Evolutionary conservation across 2,888 invertebrate species (phyloP).

Genomic region (Orthonychiurus folsomi): DNA sequence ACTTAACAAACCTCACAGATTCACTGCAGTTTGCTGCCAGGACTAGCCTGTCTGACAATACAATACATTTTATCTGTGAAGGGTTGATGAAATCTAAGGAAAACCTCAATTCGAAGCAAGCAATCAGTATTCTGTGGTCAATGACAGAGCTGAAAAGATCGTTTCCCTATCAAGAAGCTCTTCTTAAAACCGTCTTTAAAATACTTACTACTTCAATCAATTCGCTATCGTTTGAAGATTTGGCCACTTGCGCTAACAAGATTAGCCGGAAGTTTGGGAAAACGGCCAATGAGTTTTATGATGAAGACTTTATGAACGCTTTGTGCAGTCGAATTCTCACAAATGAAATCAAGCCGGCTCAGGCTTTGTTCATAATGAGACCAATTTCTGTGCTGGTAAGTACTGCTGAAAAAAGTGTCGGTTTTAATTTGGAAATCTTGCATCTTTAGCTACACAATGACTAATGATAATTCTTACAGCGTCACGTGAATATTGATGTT

Average conservation of each 20-base stretch:
- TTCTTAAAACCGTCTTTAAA: constrained; percentile 18
- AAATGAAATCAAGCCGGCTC: constrained; percentile 4
- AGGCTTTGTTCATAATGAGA: constrained; percentile 46
- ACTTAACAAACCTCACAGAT: constrained; percentile 49
- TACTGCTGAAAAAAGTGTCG: constrained; percentile 1
- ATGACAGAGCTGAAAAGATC: constrained; percentile 49
- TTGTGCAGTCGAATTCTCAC: constrained; percentile 44
- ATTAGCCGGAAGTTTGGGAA: constrained; percentile 44
- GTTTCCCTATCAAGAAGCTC: constrained; percentile 11
- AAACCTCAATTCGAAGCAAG: constrained; percentile 45
- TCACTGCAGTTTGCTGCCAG: constrained; percentile 51
- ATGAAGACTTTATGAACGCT: constrained; percentile 54
- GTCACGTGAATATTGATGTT: constrained; percentile 52
- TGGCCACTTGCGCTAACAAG: constrained; percentile 48
- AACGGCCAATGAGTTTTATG: constrained; percentile 47
- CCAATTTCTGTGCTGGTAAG: constrained; percentile 50
- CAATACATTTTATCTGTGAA: constrained; percentile 51
- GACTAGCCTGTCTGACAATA: constrained; percentile 49
- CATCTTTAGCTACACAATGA: constrained; percentile 9
- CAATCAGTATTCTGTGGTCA: constrained; percentile 53
- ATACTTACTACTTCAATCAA: constrained; percentile 42
- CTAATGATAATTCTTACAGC: constrained; percentile 42
- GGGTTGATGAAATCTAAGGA: constrained; percentile 43
- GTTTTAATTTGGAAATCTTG: constrained; percentile 6
- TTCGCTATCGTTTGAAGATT: constrained; percentile 47